Base-by-base conservation (phyloP, 2,888 invertebrate species). In the Eilema depressum region DNA sequence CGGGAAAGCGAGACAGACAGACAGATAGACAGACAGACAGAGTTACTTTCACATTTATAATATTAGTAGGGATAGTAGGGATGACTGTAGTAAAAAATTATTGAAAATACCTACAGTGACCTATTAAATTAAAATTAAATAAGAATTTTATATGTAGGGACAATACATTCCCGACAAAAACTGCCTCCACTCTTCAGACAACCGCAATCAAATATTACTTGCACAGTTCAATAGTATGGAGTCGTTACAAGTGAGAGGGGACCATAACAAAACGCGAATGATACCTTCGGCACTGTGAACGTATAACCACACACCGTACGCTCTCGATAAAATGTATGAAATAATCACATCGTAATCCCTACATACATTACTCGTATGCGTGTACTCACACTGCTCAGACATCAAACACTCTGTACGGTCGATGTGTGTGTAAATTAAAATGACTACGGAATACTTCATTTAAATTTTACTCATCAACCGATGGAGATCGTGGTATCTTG, bases 261-360 rank as follows among this genome's bases (percentile, higher is more conserved):
- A 53, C 53, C 53, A 53, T 53, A n/a, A 53, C 53, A 53, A 53
- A 53, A 53, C 53, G n/a, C 53, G 53, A 53, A 53, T 53, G 53
- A 53, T n/a, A 53, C 10, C 53, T 53, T n/a, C 53, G 17, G n/a
- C 53, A 8, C n/a, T n/a, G n/a, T 17, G 53, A 53, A n/a, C 53
- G 53, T 20, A n/a, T 20, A 53, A 53, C 53, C 53, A 53, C 53
- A 53, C 53, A 7, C 53, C 8, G n/a, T 20, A 53, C 53, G 20
- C n/a, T 53, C 53, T 53, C 53, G 10, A 53, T 53, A 53, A 53
- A 53, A 10, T 53, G 53, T 53, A 53, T 53, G n/a, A 53, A 53
- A 53, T 53, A 53, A 53, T 53, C 53, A 10, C 53, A 53, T 53
- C 53, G 53, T n/a, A 53, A 53, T 53, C 53, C 8, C n/a, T n/a